Base-by-base conservation (phyloP, 2,113 vertebrate genomes). In the Sorex araneus region DNA sequence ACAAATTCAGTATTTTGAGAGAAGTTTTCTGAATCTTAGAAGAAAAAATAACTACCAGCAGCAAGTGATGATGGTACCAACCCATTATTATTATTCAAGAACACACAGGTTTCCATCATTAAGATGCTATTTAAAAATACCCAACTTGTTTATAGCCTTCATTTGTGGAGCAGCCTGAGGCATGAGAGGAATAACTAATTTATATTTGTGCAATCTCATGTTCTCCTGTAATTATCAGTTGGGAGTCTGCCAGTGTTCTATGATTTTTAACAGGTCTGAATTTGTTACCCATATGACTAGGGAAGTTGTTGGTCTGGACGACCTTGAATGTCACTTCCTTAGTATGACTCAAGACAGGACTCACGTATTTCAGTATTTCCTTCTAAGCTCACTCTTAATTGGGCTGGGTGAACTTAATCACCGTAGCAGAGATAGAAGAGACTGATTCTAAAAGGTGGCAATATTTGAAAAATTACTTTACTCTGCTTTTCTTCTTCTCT, bases 151-250 rank as follows among this genome's bases (percentile, higher is more conserved):
- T 89, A 50, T 85, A 73, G 40, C 25, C 13, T 93, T 90, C 27
- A 21, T 92, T 71, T 92, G 64, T 66, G 70, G 34, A 88, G 36
- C 60, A 67, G 50, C 79, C 36, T 73, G 67, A 7, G 74, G 36
- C n/a, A 70, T 82, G 30, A 87, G 64, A 74, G 28, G 19, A 77
- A n/a, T 77, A 83, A 34, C 34, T 71, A 54, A 90, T 80, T 83
- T 80, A 60, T 78, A 89, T 77, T 80, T 87, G 54, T 71, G 27
- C 28, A 69, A 50, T 90, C 30, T 77, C 28, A 40, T n/a, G 28
- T 71, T 90, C 79, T 86, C 92, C 74, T 63, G 30, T 84, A 92
- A 88, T 88, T 79, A 85, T 50, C 34, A 25, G 30, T 10, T 82
- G 67, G 60, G 79, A 70, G 2, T 66, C 60, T 27, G 67, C 50